Conservation (phyloP, 2,113 vertebrate genomes). For the Charadrius vociferus region DNA sequence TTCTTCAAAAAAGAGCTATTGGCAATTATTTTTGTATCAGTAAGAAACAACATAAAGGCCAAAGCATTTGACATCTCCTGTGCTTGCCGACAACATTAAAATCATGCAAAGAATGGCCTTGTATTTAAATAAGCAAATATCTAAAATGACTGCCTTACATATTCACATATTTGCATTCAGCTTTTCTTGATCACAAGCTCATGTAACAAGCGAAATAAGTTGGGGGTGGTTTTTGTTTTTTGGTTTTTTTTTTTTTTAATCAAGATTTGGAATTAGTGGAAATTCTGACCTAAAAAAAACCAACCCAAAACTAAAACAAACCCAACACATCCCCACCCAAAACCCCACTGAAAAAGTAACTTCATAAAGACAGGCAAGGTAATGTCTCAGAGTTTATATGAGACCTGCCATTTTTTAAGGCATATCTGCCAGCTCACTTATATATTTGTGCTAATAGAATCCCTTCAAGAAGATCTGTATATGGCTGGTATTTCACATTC, state of each 20-base stretch:
- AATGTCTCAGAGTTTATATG: neutral
- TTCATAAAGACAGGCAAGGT: neutral
- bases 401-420: neutral
- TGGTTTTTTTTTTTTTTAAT: neutral
- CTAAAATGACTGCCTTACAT: neutral
- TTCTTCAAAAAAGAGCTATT: neutral
- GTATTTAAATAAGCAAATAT: neutral
- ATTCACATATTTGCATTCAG: neutral
- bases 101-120: neutral
- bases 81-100: neutral
- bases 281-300: neutral
- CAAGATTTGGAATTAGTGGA: neutral
- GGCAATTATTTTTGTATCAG: neutral
- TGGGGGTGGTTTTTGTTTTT: neutral
- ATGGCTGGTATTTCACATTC: neutral
- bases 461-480: neutral
- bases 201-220: neutral
- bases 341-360: neutral
- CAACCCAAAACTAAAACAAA: neutral
- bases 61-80: neutral
- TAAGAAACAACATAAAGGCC: neutral
- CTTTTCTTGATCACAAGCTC: neutral
- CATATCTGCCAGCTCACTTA: neutral
- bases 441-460: neutral
- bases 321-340: too few relatives aligned